These are phyloP conservation scores for Pseudococcus jackbeardsleyi DNA, from an alignment of 2,888 invertebrate species.

Conservation along the genomic window DNA sequence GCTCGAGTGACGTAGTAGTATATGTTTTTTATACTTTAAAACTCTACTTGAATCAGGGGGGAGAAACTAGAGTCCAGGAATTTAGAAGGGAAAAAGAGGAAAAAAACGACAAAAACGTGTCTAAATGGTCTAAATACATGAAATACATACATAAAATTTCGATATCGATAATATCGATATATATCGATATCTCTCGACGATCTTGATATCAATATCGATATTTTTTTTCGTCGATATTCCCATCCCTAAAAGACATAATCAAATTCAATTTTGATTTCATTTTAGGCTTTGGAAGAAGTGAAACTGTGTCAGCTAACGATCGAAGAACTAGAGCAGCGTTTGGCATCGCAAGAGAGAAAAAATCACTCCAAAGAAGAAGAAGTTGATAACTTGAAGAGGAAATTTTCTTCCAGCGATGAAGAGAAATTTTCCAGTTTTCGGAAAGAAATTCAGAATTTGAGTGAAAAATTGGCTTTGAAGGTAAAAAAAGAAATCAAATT, in stretches of 20 bases:
- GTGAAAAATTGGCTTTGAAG: background rate
- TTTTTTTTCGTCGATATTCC: too few species aligned
- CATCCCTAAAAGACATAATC: background rate
- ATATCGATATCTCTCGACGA: too few species aligned
- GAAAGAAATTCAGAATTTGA: constrained; percentile 16
- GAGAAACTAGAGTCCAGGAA: too few species aligned
- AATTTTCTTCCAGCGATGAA: background rate
- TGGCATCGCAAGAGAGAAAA: background rate
- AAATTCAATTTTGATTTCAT: background rate
- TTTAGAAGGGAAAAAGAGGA: too few species aligned
- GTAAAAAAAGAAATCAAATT: background rate
- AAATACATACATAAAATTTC: too few species aligned
- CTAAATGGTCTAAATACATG: too few species aligned
- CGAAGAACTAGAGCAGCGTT: constrained; percentile 24
- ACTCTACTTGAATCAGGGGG: too few species aligned
- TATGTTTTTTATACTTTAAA: too few species aligned
- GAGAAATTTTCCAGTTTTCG: background rate
- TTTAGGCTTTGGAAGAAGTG: background rate
- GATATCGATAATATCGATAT: too few species aligned
- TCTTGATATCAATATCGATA: too few species aligned
- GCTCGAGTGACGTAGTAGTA: too few species aligned
- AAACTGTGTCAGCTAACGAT: background rate
- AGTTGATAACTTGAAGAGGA: background rate
- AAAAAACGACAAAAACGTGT: too few species aligned
- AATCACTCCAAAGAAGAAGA: background rate